Conservation (phyloP, 1,140 invertebrate genomes). For the Ips typographus region DNA sequence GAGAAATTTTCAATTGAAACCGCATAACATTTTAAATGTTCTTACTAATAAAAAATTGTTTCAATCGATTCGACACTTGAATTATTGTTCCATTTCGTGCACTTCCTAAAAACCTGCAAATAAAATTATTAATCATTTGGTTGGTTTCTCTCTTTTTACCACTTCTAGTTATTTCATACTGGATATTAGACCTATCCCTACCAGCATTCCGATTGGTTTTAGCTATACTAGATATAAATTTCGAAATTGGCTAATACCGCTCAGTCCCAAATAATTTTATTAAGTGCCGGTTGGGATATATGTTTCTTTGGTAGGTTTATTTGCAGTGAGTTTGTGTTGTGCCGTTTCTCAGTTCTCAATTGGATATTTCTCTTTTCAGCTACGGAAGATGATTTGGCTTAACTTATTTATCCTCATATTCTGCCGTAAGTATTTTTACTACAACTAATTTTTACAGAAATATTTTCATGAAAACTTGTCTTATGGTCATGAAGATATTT, state of each 20-base stretch:
- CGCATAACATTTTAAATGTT: conserved; percentile 18
- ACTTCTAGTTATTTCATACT: conserved; percentile 34
- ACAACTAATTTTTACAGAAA: background rate
- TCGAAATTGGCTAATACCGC: conserved; percentile 25
- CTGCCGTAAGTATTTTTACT: conserved; percentile 26
- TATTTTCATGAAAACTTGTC: conserved; percentile 33
- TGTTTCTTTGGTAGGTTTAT: conserved; percentile 40
- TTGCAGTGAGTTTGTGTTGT: conserved; percentile 22
- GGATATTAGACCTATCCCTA: conserved; percentile 23
- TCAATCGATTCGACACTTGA: conserved; percentile 44
- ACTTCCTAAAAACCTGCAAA: conserved; percentile 40
- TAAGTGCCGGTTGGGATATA: conserved; percentile 29
- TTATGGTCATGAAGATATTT: conserved; percentile 32
- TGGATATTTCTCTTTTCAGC: conserved; percentile 31
- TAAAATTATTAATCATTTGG: conserved; percentile 36
- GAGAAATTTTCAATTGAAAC: conserved; percentile 33
- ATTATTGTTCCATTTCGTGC: conserved; percentile 41
- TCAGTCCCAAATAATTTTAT: conserved; percentile 32
- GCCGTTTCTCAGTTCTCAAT: conserved; percentile 10
- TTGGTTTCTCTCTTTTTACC: conserved; percentile 44
- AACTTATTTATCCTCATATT: conserved; percentile 20
- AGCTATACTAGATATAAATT: conserved; percentile 34
- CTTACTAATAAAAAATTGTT: conserved; percentile 31
- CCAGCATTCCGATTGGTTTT: conserved; percentile 10
- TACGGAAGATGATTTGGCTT: conserved; percentile 28